These are phyloP conservation scores for Thumatha senex DNA, from an alignment of 2,888 invertebrate genomes.

Conservation along the genomic window DNA sequence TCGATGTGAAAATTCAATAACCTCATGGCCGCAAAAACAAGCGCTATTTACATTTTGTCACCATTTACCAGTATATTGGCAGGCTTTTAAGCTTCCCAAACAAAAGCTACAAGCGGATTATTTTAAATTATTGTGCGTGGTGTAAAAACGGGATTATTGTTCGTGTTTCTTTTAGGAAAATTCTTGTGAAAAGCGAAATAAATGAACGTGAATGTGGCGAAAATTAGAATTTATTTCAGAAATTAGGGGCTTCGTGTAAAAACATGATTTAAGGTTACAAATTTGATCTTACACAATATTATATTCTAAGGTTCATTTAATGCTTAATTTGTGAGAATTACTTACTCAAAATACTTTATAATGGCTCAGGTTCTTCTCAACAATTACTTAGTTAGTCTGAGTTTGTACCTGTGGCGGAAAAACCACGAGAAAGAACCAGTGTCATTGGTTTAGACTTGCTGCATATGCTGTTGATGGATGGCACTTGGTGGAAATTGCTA, in stretches of 20 bases:
- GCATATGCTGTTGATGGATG: too few relatives aligned
- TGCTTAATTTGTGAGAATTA: too few relatives aligned
- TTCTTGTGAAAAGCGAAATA: neutral
- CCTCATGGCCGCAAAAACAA: conserved; percentile 14
- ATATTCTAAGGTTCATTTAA: neutral
- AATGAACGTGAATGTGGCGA: conserved; percentile 3
- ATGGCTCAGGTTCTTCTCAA: too few relatives aligned
- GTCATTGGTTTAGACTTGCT: too few relatives aligned
- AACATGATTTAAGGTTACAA: conserved; percentile 1
- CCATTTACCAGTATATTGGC: conserved; percentile 27
- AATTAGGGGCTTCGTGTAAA: neutral
- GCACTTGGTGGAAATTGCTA: too few relatives aligned
- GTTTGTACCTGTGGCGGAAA: too few relatives aligned
- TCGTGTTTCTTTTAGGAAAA: neutral
- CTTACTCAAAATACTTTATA: too few relatives aligned
- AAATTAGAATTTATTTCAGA: conserved; percentile 1
- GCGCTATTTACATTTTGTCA: conserved; percentile 22
- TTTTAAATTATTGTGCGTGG: conserved; percentile 10
- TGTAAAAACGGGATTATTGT: conserved; percentile 10
- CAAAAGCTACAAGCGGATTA: conserved; percentile 17
- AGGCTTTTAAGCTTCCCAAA: conserved; percentile 36
- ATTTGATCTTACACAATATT: neutral
- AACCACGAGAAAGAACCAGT: too few relatives aligned
- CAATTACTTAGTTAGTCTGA: too few relatives aligned
- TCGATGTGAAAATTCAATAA: conserved; percentile 13